phyloP scores from a whole-genome alignment of 2,113 vertebrate species.

The Ochotona curzoniae region DNA sequence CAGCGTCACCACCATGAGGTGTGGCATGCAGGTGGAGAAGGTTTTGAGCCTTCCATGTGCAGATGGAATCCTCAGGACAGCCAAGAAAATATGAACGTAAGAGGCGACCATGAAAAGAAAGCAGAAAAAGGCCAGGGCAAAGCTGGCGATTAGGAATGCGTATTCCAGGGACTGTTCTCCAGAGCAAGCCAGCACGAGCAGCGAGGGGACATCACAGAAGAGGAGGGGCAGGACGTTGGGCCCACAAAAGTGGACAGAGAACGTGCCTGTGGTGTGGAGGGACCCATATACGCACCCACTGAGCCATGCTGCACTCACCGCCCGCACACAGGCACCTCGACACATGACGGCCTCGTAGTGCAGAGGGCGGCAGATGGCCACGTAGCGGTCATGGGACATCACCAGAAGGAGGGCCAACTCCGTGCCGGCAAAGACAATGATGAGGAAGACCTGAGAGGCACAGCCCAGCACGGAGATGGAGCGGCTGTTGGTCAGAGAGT shows the following conservation, averaged over 20 bases:
- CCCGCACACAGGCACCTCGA: background rate
- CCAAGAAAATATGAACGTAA: slow-evolving; percentile 60
- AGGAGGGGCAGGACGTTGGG: slow-evolving; percentile 60
- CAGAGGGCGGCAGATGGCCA: slow-evolving; percentile 66
- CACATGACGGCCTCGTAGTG: slow-evolving; percentile 60
- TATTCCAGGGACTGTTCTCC: slow-evolving; percentile 16
- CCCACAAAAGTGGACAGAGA: slow-evolving; percentile 64
- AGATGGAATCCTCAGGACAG: slow-evolving; percentile 51
- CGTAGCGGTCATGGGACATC: slow-evolving; percentile 43
- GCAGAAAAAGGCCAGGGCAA: slow-evolving; percentile 47
- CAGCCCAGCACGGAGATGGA: slow-evolving; percentile 50
- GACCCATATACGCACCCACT: background rate
- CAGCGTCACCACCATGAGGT: slow-evolving; percentile 57
- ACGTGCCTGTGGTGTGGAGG: slow-evolving; percentile 57
- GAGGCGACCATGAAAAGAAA: slow-evolving; percentile 51
- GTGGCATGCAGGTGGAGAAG: slow-evolving; percentile 70
- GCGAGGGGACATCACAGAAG: slow-evolving; percentile 71
- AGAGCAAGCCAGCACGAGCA: slow-evolving; percentile 60
- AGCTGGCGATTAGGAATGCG: too few species aligned
- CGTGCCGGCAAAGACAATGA: background rate
- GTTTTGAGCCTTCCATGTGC: background rate
- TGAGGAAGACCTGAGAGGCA: slow-evolving; percentile 1
- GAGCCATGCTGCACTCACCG: slow-evolving; percentile 43
- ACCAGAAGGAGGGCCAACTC: slow-evolving; percentile 60
- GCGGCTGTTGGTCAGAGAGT: background rate